Evolutionary conservation across 2,888 invertebrate species (phyloP).

Genomic region (Macrosiphum euphorbiae): DNA sequence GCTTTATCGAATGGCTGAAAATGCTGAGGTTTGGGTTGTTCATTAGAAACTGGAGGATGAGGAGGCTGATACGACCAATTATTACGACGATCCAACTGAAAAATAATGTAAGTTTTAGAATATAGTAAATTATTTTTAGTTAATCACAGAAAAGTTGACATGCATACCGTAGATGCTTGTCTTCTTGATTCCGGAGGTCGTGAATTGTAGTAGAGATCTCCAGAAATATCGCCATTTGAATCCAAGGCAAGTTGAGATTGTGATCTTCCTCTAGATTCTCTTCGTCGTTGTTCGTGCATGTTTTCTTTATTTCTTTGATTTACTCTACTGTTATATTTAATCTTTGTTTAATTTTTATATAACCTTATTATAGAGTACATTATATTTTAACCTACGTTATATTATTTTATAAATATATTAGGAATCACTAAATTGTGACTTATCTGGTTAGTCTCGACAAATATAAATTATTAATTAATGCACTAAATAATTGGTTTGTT

Average conservation of each 20-base stretch:
- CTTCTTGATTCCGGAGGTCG: conserved; percentile 70
- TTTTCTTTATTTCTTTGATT: conserved; percentile 59
- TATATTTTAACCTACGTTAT: too few species aligned
- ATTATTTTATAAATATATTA: background rate
- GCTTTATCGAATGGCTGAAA: conserved; percentile 90
- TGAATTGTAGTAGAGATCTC: conserved; percentile 86
- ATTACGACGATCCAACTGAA: conserved; percentile 67
- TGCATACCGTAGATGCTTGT: conserved; percentile 66
- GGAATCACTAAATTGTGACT: background rate
- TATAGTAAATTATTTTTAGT: background rate
- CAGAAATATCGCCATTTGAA: conserved; percentile 71
- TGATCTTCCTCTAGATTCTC: conserved; percentile 66
- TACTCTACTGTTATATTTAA: conserved; percentile 34
- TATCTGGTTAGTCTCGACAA: background rate
- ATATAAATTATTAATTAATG: background rate
- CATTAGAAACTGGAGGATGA: conserved; percentile 87
- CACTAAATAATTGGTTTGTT: background rate
- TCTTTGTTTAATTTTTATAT: background rate
- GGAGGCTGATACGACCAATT: conserved; percentile 81
- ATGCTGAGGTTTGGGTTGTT: conserved; percentile 87
- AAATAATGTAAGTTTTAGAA: conserved; percentile 21
- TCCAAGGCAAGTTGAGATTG: conserved; percentile 68
- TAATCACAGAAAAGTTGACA: background rate
- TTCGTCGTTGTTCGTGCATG: conserved; percentile 55
- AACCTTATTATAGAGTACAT: background rate